phyloP scores from a whole-genome alignment of 2,113 vertebrate species.

The Spea bombifrons region DNA sequence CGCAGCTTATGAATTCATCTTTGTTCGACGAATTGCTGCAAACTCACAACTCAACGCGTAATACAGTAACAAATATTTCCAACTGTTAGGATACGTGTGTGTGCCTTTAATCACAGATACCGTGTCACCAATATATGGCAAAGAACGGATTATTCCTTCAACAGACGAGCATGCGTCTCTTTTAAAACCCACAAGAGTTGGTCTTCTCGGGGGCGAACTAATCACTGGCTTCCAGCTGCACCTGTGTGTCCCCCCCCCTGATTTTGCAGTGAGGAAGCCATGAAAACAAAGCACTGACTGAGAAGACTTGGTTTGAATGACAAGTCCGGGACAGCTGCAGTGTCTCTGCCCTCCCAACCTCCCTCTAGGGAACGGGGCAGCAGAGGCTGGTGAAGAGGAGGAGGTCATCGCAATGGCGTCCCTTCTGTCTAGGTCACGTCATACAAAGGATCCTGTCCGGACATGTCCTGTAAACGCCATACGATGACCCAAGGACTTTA shows the following conservation, averaged over 20 bases:
- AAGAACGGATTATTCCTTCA: neutral
- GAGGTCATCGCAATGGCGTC: neutral
- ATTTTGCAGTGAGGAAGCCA: neutral
- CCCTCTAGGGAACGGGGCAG: neutral
- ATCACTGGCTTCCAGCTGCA: constrained; percentile 6
- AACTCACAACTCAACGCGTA: no score
- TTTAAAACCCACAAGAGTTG: neutral
- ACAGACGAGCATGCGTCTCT: neutral
- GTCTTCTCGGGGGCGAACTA: neutral
- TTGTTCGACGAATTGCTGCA: no score
- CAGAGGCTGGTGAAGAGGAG: neutral
- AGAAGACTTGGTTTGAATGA: neutral
- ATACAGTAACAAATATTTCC: no score
- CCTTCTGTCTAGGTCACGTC: neutral
- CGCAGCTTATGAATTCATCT: no score
- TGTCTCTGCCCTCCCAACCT: neutral
- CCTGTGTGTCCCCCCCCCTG: constrained; percentile 9
- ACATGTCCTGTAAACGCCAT: neutral
- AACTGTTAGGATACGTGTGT: no score
- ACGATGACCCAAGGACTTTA: neutral
- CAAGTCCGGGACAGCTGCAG: neutral
- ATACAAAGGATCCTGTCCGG: constrained; percentile 7
- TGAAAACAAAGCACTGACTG: constrained; percentile 10
- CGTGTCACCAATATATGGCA: no score
- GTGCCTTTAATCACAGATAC: no score